Conservation (phyloP, 2,113 vertebrate genomes). For the Scalopus aquaticus region DNA sequence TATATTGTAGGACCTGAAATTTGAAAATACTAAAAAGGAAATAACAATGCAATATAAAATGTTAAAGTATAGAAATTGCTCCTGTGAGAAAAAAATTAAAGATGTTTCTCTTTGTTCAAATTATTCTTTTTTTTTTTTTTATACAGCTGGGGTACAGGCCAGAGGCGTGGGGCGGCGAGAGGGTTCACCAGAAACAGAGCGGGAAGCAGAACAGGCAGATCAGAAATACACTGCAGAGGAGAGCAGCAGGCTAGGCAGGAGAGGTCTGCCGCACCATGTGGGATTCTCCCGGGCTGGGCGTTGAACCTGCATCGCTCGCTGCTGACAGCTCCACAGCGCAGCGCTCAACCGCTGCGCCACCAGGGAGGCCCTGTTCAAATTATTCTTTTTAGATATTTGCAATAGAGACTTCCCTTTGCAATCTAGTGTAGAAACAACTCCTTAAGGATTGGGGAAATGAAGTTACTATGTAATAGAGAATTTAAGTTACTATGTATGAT, state of each 20-base stretch:
- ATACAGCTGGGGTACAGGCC: too few relatives aligned
- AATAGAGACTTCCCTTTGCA: background rate
- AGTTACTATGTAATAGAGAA: background rate
- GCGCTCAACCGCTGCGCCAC: too few relatives aligned
- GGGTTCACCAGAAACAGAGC: too few relatives aligned
- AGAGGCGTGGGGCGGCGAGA: too few relatives aligned
- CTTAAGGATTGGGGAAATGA: background rate
- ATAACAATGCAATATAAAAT: background rate
- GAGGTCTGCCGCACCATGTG: too few relatives aligned
- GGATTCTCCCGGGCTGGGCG: too few relatives aligned
- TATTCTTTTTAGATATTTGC: background rate
- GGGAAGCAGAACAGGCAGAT: too few relatives aligned
- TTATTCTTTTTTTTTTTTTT: background rate
- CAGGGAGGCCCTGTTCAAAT: too few relatives aligned
- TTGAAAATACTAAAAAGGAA: background rate
- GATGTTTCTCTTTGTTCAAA: background rate
- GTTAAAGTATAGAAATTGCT: background rate
- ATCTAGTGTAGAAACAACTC: slow-evolving; percentile 14
- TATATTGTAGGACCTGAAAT: background rate
- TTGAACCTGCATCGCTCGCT: too few relatives aligned
- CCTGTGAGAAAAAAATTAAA: background rate
- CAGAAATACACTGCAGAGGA: too few relatives aligned
- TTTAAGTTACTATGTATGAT: background rate
- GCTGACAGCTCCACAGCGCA: too few relatives aligned
- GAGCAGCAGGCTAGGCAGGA: too few relatives aligned